A percentile compares a stretch with the other conserved stretches of the same genome.
Evolutionary conservation across 1,140 invertebrate genomes (phyloP).

Genomic region (Battus philenor): DNA sequence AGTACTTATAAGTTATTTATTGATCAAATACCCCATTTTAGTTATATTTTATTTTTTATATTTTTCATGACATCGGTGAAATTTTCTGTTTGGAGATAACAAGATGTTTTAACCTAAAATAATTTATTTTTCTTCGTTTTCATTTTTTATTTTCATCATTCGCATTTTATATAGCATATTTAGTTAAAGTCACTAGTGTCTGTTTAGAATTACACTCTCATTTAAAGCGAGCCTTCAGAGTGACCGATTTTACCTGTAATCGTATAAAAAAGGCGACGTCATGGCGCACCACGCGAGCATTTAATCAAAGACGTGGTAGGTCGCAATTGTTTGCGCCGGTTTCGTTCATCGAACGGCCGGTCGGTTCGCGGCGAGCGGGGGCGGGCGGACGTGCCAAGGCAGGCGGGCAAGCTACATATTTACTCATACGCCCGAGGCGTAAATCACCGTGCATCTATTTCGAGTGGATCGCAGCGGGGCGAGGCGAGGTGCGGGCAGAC

Average conservation of each 20-base stretch:
- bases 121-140: too few species aligned
- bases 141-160: constrained; percentile 5
- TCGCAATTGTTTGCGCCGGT: constrained; percentile 19
- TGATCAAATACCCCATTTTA: too few species aligned
- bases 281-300: constrained; percentile 8
- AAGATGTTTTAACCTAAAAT: too few species aligned
- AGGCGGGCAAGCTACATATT: constrained; percentile 66
- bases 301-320: constrained; percentile 13
- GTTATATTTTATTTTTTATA: too few species aligned
- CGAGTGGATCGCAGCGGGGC: constrained; percentile 52
- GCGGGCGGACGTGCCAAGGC: constrained; percentile 67
- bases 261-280: constrained; percentile 13
- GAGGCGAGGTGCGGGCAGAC: constrained; percentile 59
- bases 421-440: constrained; percentile 70
- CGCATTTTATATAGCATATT: constrained; percentile 2
- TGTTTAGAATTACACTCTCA: background rate
- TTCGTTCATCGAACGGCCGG: constrained; percentile 27
- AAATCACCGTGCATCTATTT: constrained; percentile 74
- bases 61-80: too few species aligned
- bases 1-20: too few species aligned
- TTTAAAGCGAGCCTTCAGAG: constrained; percentile 10
- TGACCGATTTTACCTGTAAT: constrained; percentile 13
- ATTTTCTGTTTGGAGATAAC: too few species aligned
- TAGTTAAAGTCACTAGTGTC: background rate
- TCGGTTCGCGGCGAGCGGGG: constrained; percentile 45